These are phyloP conservation scores for Camponotus fellah DNA, from an alignment of 2,888 invertebrate genomes.

Conservation along the genomic window DNA sequence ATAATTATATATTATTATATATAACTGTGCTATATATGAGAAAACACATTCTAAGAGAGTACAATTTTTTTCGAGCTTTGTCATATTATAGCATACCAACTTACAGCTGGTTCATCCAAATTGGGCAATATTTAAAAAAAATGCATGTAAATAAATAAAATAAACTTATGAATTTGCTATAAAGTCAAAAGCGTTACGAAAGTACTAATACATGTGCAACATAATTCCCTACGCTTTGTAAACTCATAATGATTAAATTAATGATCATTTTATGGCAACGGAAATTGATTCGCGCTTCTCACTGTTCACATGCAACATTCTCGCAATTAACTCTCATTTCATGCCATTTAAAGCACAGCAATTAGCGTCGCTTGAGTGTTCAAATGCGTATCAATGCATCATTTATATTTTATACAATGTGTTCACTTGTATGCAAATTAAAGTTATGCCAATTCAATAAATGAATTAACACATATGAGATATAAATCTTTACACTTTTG, in stretches of 20 bases:
- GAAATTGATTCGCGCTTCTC: slow-evolving; percentile 32
- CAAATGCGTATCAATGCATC: slow-evolving; percentile 12
- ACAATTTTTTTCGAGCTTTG: not conserved
- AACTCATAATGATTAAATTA: slow-evolving; percentile 35
- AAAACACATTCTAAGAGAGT: not conserved
- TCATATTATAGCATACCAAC: not conserved
- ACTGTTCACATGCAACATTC: slow-evolving; percentile 4
- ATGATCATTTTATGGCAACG: slow-evolving; percentile 37
- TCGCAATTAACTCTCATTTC: slow-evolving; percentile 38
- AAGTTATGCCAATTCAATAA: slow-evolving; percentile 8
- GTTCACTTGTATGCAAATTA: not conserved
- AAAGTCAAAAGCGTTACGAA: not conserved
- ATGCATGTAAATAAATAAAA: not conserved
- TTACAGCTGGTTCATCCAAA: not conserved
- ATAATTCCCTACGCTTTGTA: slow-evolving; percentile 7
- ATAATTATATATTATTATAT: not conserved
- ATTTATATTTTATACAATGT: slow-evolving; percentile 15
- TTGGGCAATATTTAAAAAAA: too few species aligned
- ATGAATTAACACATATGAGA: not conserved
- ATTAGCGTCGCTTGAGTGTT: slow-evolving; percentile 32
- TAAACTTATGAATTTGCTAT: not conserved
- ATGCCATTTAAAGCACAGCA: slow-evolving; percentile 29
- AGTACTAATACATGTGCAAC: not conserved
- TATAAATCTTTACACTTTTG: slow-evolving; percentile 9
- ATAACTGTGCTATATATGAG: not conserved